These are phyloP conservation scores for Vulpes ferrilata DNA, from an alignment of 2,113 vertebrate species.

Conservation along the genomic window DNA sequence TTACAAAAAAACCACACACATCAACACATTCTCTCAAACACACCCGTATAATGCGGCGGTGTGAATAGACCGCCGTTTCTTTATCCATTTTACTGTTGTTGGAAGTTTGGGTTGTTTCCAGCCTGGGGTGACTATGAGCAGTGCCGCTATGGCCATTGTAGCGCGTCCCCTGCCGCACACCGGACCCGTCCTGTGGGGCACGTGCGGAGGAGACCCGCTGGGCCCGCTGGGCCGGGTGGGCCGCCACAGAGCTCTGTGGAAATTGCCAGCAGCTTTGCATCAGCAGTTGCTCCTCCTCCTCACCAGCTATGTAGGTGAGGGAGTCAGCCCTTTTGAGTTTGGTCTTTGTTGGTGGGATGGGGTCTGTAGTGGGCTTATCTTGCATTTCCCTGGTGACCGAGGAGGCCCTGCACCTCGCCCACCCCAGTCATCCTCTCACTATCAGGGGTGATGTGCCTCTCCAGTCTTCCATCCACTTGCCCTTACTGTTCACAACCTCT, in stretches of 20 bases:
- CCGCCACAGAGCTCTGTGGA: accelerated
- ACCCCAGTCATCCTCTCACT: background rate
- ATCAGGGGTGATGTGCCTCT: background rate
- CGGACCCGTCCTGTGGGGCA: background rate
- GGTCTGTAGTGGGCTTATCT: background rate
- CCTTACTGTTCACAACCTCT: background rate
- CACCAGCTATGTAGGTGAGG: background rate
- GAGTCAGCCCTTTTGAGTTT: background rate
- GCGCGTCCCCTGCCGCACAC: background rate
- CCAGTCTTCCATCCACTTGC: background rate
- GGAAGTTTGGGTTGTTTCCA: background rate
- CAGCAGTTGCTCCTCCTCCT: background rate
- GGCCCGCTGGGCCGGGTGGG: background rate
- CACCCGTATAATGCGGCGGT: background rate
- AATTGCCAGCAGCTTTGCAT: background rate
- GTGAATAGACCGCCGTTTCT: background rate
- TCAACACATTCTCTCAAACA: background rate
- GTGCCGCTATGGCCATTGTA: background rate
- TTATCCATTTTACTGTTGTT: background rate
- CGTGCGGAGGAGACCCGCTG: background rate
- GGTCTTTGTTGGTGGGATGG: background rate
- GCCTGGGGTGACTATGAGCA: accelerated
- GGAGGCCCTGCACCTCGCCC: background rate
- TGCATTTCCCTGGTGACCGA: background rate
- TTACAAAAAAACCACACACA: background rate